phyloP scores from a whole-genome alignment of 2,113 vertebrate species.

The Pipa parva region DNA sequence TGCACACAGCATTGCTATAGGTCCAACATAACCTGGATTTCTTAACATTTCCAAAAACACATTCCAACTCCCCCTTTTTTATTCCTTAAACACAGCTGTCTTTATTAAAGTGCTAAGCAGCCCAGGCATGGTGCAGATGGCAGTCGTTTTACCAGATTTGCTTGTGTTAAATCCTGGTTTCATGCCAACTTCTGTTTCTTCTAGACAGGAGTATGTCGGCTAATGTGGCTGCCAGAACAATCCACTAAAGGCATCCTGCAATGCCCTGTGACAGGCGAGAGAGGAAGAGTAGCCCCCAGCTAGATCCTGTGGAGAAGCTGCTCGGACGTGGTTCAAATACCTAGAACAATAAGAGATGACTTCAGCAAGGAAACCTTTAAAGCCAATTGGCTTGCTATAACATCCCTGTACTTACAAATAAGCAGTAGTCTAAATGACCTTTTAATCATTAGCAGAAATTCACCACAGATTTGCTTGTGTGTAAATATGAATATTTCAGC shows the following conservation, averaged over 20 bases:
- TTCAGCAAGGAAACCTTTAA: slow-evolving; percentile 7
- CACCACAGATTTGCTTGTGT: no score
- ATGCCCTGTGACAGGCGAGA: slow-evolving; percentile 86
- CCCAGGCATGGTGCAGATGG: slow-evolving; percentile 28
- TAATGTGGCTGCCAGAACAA: slow-evolving; percentile 77
- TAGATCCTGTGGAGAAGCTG: slow-evolving; percentile 80
- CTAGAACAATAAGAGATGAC: slow-evolving; percentile 57
- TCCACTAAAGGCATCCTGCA: slow-evolving; percentile 95
- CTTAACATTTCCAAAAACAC: slow-evolving; percentile 38
- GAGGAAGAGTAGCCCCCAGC: slow-evolving; percentile 90
- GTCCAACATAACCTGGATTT: slow-evolving; percentile 50
- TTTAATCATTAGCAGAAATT: no score
- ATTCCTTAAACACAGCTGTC: slow-evolving; percentile 46
- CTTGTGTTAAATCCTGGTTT: slow-evolving; percentile 18
- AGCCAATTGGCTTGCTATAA: background rate
- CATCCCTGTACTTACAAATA: no score
- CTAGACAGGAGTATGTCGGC: slow-evolving; percentile 4
- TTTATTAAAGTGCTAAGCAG: slow-evolving; percentile 38
- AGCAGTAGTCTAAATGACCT: no score
- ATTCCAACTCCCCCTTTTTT: slow-evolving; percentile 14
- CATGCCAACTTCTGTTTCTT: slow-evolving; percentile 24
- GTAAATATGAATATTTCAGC: slow-evolving; percentile 2
- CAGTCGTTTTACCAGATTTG: slow-evolving; percentile 50
- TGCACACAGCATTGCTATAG: slow-evolving; percentile 53
- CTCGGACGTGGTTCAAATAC: slow-evolving; percentile 90